A percentile compares a stretch with the other conserved stretches of the same genome.
Evolutionary conservation across 2,797 vertebrate species (phyloP).

Genomic region (Coregonus suidteri): DNA sequence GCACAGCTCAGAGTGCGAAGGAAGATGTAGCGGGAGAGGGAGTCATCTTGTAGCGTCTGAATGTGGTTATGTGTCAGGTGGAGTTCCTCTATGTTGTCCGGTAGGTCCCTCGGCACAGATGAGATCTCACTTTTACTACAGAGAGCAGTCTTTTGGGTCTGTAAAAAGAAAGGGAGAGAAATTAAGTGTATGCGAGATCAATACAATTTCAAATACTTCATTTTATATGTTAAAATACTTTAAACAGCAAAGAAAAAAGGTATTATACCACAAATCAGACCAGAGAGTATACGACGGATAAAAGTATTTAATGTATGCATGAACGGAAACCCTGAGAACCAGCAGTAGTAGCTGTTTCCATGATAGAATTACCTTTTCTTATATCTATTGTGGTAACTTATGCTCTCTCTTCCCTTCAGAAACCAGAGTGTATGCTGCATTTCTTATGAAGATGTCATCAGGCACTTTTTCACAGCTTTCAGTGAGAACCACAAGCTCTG

Average conservation of each 20-base stretch:
- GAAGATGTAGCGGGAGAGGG: conserved; percentile 74
- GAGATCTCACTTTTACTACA: conserved; percentile 75
- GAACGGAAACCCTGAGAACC: background rate
- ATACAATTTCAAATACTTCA: background rate
- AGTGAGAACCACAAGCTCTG: background rate
- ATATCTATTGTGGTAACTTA: conserved; percentile 3
- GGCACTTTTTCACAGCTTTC: background rate
- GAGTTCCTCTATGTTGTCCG: conserved; percentile 71
- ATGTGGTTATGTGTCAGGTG: conserved; percentile 86
- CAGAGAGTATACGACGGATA: background rate
- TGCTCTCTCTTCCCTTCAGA: background rate
- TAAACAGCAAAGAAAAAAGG: too few species aligned
- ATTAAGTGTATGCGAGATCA: background rate
- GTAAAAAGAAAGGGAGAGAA: conserved; percentile 41
- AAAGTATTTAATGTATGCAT: background rate
- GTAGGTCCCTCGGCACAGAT: conserved; percentile 75
- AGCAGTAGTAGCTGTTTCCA: background rate
- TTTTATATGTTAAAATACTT: background rate
- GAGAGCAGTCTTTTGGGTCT: conserved; percentile 76
- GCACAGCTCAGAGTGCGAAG: conserved; percentile 80
- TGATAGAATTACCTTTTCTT: background rate
- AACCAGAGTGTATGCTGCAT: background rate
- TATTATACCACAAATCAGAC: too few species aligned
- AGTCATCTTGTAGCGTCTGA: conserved; percentile 72
- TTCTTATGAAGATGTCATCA: background rate